These are phyloP conservation scores for Carabus problematicus DNA, from an alignment of 2,888 invertebrate genomes.

Conservation along the genomic window DNA sequence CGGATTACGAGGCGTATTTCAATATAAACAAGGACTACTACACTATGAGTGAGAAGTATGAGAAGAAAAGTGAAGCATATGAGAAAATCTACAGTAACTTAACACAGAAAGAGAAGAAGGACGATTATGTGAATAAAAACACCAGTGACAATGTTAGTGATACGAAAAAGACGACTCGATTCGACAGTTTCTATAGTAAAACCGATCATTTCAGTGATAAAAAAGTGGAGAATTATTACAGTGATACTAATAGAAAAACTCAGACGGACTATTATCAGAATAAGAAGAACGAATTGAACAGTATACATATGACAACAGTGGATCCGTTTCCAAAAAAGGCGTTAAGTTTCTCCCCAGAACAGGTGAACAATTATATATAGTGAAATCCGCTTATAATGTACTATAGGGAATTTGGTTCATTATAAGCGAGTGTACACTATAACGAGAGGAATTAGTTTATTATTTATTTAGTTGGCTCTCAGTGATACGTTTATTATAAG, in stretches of 20 bases:
- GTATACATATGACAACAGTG: conserved; percentile 54
- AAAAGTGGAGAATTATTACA: conserved; percentile 48
- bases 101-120: conserved; percentile 25
- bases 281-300: conserved; percentile 50
- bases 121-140: conserved; percentile 42
- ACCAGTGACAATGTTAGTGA: conserved; percentile 44
- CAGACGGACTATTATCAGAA: conserved; percentile 51
- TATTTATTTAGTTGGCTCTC: too few relatives aligned
- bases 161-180: conserved; percentile 44
- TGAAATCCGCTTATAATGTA: not conserved
- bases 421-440: too few relatives aligned
- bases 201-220: conserved; percentile 46
- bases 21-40: conserved; percentile 46
- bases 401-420: too few relatives aligned
- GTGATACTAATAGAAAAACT: conserved; percentile 48
- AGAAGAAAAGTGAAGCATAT: conserved; percentile 46
- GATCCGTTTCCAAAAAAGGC: conserved; percentile 57
- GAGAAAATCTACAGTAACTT: conserved; percentile 31
- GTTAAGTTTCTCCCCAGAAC: conserved; percentile 61
- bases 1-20: conserved; percentile 52
- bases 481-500: too few relatives aligned
- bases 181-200: conserved; percentile 41
- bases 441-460: too few relatives aligned
- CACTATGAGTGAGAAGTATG: conserved; percentile 47
- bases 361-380: conserved; percentile 63